Conservation (phyloP, 1,140 invertebrate genomes). For the Phortica variegata region DNA sequence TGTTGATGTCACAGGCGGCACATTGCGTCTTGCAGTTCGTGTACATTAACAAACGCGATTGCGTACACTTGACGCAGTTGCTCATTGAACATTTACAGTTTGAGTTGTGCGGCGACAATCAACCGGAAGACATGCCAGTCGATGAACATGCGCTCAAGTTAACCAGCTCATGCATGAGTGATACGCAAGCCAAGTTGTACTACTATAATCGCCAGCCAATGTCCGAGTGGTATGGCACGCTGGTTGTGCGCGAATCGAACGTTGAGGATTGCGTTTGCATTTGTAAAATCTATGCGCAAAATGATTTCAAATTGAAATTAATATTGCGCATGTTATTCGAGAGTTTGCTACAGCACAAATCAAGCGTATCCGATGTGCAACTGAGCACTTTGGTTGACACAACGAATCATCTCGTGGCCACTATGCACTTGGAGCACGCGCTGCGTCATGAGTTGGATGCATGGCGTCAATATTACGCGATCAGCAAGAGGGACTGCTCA, state of each 20-base stretch:
- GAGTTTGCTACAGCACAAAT: constrained; percentile 31
- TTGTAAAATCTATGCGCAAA: constrained; percentile 35
- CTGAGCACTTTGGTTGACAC: constrained; percentile 1
- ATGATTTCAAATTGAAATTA: constrained; percentile 15
- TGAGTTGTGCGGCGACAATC: constrained; percentile 2
- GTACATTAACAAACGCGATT: constrained; percentile 14
- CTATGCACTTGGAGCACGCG: constrained; percentile 20
- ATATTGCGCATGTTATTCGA: constrained; percentile 20
- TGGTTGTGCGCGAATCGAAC: constrained; percentile 21
- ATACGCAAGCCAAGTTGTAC: constrained; percentile 10
- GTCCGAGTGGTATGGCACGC: constrained; percentile 25
- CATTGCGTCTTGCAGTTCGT: constrained; percentile 18
- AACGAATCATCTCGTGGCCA: neutral
- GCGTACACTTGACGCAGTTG: constrained; percentile 23
- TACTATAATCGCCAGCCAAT: constrained; percentile 25
- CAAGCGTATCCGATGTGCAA: constrained; percentile 21
- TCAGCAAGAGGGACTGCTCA: neutral
- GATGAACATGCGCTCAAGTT: neutral
- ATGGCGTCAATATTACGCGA: constrained; percentile 6
- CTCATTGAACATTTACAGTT: constrained; percentile 18
- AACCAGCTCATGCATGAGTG: neutral
- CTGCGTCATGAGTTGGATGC: constrained; percentile 25
- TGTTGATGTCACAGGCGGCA: constrained; percentile 25
- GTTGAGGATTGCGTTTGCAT: constrained; percentile 13
- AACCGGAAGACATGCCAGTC: constrained; percentile 3